These are phyloP conservation scores for Andrena flavipes DNA, from an alignment of 2,888 invertebrate species.

Conservation along the genomic window DNA sequence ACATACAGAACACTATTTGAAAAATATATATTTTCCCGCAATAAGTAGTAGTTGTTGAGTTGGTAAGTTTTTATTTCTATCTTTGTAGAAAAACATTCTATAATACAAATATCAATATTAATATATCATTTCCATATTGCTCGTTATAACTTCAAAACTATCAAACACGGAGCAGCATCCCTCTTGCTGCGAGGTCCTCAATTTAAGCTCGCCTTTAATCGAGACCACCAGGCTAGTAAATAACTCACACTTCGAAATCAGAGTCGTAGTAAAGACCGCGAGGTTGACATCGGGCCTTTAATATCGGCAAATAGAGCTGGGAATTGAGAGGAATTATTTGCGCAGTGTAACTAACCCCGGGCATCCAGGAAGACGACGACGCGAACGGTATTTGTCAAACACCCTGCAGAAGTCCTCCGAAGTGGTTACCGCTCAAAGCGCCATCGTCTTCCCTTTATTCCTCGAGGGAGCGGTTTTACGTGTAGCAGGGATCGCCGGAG, in stretches of 20 bases:
- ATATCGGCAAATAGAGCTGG: not conserved
- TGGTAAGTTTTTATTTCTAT: no score
- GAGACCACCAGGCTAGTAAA: not conserved
- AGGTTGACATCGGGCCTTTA: not conserved
- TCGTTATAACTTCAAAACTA: no score
- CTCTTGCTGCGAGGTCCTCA: no score
- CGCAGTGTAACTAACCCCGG: not conserved
- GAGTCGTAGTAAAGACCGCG: not conserved
- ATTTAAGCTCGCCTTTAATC: no score
- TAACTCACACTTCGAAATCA: no score
- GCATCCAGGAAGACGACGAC: not conserved
- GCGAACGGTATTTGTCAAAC: conserved; percentile 30
- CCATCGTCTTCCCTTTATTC: conserved; percentile 17
- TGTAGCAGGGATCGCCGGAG: conserved; percentile 32
- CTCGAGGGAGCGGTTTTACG: conserved; percentile 49
- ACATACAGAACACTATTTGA: no score
- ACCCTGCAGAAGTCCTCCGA: conserved; percentile 8
- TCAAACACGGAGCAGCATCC: no score
- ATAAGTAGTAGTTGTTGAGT: no score
- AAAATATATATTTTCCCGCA: no score
- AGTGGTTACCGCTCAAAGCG: conserved; percentile 10
- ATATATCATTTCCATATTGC: no score
- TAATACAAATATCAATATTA: no score
- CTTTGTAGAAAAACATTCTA: no score
- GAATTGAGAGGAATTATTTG: conserved; percentile 3